Percentiles rank a stretch among this genome's conserved stretches.
These are phyloP conservation scores for Pseudochromis fuscus DNA, from an alignment of 2,797 vertebrate genomes.

Conservation along the genomic window DNA sequence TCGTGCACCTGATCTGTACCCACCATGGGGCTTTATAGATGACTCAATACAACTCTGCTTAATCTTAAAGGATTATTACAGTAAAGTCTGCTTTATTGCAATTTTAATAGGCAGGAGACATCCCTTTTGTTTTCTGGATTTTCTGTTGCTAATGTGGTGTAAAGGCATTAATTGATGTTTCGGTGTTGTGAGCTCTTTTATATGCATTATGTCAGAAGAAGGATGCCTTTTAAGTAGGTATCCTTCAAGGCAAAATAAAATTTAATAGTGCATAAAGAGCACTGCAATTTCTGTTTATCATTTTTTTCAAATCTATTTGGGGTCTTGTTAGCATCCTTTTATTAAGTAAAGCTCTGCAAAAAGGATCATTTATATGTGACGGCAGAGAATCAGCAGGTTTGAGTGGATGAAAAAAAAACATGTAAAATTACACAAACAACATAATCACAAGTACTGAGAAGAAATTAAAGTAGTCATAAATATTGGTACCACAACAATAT, in stretches of 20 bases:
- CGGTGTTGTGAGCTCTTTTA: slow-evolving; percentile 44
- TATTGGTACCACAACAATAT: not conserved
- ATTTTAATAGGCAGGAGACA: slow-evolving; percentile 39
- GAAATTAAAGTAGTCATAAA: not conserved
- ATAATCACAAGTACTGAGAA: not conserved
- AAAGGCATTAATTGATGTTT: slow-evolving; percentile 56
- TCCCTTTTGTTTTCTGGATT: slow-evolving; percentile 14
- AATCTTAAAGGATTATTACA: slow-evolving; percentile 43
- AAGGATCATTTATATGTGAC: slow-evolving; percentile 30
- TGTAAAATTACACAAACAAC: not conserved
- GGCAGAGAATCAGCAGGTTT: not conserved
- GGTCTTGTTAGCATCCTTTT: slow-evolving; percentile 32
- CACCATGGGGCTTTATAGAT: slow-evolving; percentile 16
- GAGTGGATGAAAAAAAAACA: not conserved
- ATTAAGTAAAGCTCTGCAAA: slow-evolving; percentile 27
- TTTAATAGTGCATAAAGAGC: slow-evolving; percentile 67
- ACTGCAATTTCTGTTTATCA: slow-evolving; percentile 67
- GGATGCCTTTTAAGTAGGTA: slow-evolving; percentile 41
- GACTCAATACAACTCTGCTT: slow-evolving; percentile 20
- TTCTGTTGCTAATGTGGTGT: slow-evolving; percentile 19
- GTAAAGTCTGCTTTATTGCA: slow-evolving; percentile 43
- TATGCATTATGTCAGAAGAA: slow-evolving; percentile 53
- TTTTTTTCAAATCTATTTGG: slow-evolving; percentile 59
- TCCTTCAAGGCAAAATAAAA: slow-evolving; percentile 71
- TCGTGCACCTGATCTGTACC: slow-evolving; percentile 19